Conservation (phyloP, 92 coral and sea anemone species). For the Virgularia gustaviana region DNA sequence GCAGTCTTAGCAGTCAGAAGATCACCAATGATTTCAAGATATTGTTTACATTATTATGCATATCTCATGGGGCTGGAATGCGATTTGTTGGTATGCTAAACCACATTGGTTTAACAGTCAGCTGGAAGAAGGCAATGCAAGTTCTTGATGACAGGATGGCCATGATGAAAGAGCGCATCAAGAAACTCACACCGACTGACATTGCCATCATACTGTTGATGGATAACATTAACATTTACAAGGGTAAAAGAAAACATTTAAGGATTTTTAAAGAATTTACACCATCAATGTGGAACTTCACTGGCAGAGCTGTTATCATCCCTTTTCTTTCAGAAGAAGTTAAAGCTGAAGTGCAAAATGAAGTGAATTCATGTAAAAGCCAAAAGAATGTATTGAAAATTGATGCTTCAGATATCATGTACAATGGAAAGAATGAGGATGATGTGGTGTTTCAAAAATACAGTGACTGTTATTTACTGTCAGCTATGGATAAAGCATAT, state of each 20-base stretch:
- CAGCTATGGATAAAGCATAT: constrained; percentile 37
- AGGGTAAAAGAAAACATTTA: constrained; percentile 43
- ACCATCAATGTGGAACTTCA: constrained; percentile 52
- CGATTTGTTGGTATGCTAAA: constrained; percentile 35
- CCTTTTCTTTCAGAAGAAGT: constrained; percentile 34
- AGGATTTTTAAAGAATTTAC: constrained; percentile 30
- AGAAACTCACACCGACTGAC: constrained; percentile 31
- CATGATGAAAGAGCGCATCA: constrained; percentile 12
- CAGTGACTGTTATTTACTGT: constrained; percentile 26
- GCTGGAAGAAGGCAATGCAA: constrained; percentile 48
- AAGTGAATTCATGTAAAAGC: constrained; percentile 3
- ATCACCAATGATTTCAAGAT: constrained; percentile 36
- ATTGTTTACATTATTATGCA: constrained; percentile 32
- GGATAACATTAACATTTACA: constrained; percentile 51
- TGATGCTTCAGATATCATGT: constrained; percentile 25
- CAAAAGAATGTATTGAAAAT: constrained; percentile 29
- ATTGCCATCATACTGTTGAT: constrained; percentile 35
- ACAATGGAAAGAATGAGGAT: constrained; percentile 16
- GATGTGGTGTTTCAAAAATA: constrained; percentile 23
- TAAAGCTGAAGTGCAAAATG: constrained; percentile 19
- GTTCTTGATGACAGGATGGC: constrained; percentile 31
- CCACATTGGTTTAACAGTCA: constrained; percentile 40
- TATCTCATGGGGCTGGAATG: constrained; percentile 34
- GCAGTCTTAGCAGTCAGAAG: too few species aligned
- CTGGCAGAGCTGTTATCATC: constrained; percentile 39